A percentile compares a stretch with the other conserved stretches of the same genome.
Evolutionary conservation across 2,888 invertebrate species (phyloP).

Genomic region (Melanostoma scalare): DNA sequence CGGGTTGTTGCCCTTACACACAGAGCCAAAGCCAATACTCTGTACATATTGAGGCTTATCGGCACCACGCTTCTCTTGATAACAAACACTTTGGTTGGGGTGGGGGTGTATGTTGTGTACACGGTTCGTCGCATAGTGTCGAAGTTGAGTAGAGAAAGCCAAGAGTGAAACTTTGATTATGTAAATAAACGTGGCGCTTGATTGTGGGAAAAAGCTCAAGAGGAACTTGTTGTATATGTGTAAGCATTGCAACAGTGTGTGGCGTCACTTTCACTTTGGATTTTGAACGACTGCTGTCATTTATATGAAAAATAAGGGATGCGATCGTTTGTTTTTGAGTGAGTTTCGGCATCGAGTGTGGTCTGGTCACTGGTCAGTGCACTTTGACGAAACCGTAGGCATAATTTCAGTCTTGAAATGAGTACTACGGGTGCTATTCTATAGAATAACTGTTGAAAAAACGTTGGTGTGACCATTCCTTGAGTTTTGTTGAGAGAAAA

Average conservation of each 20-base stretch:
- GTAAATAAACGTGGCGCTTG: slow-evolving; percentile 38
- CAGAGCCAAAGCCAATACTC: slow-evolving; percentile 15
- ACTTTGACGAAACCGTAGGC: slow-evolving; percentile 61
- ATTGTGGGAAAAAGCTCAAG: slow-evolving; percentile 57
- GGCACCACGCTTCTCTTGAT: slow-evolving; percentile 54
- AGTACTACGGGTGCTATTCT: neutral
- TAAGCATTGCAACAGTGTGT: neutral
- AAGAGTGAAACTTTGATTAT: slow-evolving; percentile 56
- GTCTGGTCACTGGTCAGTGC: slow-evolving; percentile 54
- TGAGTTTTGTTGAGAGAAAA: too few relatives aligned
- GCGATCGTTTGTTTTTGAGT: slow-evolving; percentile 8
- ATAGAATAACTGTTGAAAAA: neutral
- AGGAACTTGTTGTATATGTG: neutral
- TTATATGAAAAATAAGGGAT: slow-evolving; percentile 1
- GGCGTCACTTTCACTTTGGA: slow-evolving; percentile 60
- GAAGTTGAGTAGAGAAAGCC: slow-evolving; percentile 21
- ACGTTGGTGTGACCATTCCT: neutral
- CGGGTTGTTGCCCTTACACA: slow-evolving; percentile 66
- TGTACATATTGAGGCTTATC: slow-evolving; percentile 52
- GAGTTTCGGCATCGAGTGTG: neutral
- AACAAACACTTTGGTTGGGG: slow-evolving; percentile 40
- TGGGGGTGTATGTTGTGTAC: neutral
- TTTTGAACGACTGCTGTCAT: slow-evolving; percentile 19
- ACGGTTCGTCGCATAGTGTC: slow-evolving; percentile 12
- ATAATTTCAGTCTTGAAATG: slow-evolving; percentile 24